phyloP scores from a whole-genome alignment of 2,113 vertebrate species.

The Oreochromis aureus region DNA sequence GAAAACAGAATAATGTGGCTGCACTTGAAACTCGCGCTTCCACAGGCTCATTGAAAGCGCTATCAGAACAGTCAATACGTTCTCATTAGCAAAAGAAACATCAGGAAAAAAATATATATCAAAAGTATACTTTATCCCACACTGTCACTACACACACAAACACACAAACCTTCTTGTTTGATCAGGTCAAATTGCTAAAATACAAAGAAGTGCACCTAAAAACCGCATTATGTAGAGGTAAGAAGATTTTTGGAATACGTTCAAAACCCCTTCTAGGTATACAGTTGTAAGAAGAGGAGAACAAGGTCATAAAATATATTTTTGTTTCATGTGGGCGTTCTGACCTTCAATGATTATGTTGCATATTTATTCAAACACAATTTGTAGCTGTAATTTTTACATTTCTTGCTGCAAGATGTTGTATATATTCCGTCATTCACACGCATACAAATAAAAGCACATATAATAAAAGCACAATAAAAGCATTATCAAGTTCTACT shows the following conservation, averaged over 20 bases:
- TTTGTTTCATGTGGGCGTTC: neutral
- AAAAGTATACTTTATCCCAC: neutral
- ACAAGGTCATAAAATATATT: neutral
- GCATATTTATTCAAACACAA: neutral
- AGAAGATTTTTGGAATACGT: neutral
- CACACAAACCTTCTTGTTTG: neutral
- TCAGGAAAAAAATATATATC: neutral
- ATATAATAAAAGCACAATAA: too few relatives aligned
- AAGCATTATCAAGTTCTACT: neutral
- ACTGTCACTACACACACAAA: neutral
- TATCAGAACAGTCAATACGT: conserved; percentile 34
- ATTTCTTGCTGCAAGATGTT: neutral
- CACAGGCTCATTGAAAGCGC: conserved; percentile 16
- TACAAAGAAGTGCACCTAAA: neutral
- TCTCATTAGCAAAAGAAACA: conserved; percentile 36
- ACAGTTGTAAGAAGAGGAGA: neutral
- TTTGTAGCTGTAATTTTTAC: neutral
- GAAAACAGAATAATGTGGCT: conserved; percentile 62
- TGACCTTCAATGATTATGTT: neutral
- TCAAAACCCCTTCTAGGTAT: neutral
- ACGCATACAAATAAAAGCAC: neutral
- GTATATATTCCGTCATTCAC: neutral
- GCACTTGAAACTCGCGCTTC: conserved; percentile 29
- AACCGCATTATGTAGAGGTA: neutral
- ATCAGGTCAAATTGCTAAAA: neutral